These are phyloP conservation scores for Vidua chalybeata DNA, from an alignment of 2,113 vertebrate species.

Conservation along the genomic window DNA sequence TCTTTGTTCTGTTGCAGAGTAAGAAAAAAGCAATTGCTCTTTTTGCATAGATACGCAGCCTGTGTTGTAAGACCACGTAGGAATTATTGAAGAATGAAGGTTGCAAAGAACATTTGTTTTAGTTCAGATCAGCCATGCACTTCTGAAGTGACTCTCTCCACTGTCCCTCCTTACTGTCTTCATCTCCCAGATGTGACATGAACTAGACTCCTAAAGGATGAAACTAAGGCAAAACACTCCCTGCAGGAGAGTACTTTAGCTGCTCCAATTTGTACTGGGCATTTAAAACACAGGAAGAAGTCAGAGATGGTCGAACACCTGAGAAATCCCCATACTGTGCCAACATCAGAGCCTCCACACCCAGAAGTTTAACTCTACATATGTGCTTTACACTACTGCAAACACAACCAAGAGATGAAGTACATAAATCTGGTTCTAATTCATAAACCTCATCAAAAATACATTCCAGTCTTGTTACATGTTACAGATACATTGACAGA, in stretches of 20 bases:
- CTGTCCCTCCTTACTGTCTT: neutral
- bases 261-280: neutral
- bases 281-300: neutral
- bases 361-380: neutral
- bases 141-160: neutral
- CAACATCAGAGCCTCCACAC: neutral
- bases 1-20: neutral
- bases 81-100: neutral
- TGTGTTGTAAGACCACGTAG: neutral
- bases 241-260: neutral
- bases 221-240: neutral
- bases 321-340: neutral
- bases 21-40: neutral
- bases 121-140: neutral
- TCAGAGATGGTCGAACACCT: neutral
- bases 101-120: neutral
- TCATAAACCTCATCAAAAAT: neutral
- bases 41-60: neutral
- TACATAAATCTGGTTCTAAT: neutral
- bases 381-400: neutral
- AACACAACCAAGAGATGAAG: neutral
- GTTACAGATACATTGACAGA: neutral
- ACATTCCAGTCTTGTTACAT: neutral
- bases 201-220: neutral
- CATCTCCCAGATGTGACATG: neutral